phyloP scores from a whole-genome alignment of 2,888 invertebrate species.

The Acanthacorydalis orientalis region DNA sequence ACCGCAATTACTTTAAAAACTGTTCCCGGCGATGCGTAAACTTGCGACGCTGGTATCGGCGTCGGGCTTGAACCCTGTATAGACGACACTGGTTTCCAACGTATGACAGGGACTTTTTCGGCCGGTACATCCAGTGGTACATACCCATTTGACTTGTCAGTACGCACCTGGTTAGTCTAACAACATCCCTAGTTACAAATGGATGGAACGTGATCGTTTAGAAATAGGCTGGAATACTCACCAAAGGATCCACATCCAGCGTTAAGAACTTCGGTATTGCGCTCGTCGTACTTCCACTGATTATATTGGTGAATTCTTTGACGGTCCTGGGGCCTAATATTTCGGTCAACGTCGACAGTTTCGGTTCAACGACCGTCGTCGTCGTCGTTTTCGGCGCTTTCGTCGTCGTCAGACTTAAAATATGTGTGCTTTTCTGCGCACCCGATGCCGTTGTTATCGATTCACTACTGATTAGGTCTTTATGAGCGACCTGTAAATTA shows the following conservation, averaged over 20 bases:
- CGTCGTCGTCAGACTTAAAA: conserved; percentile 11
- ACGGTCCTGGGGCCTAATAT: conserved; percentile 43
- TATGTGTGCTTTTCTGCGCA: not conserved
- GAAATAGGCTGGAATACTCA: conserved; percentile 19
- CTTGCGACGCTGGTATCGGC: not conserved
- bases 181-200: not conserved
- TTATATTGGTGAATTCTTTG: conserved; percentile 38
- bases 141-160: not conserved
- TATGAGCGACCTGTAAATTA: too few species aligned
- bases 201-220: not conserved
- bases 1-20: not conserved
- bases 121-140: not conserved
- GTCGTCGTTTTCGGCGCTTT: conserved; percentile 12
- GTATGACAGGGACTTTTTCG: not conserved
- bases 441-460: too few species aligned
- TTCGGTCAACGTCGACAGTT: conserved; percentile 40
- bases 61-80: not conserved
- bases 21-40: not conserved
- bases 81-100: not conserved
- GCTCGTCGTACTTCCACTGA: conserved; percentile 32
- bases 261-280: conserved; percentile 26
- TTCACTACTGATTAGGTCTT: too few species aligned
- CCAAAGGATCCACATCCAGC: conserved; percentile 44
- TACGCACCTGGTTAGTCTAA: conserved; percentile 6
- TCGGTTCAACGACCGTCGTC: conserved; percentile 30